Percentiles rank a stretch among this genome's conserved stretches.
These are phyloP conservation scores for crab-eating macaque (Macaca fascicularis) DNA, from an alignment of 2,113 vertebrate species.

Conservation along the genomic window T2T-MFA8v1.1 NC_088380.1:105828501-105829000, in stretches of 20 bases:
- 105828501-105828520: constrained; percentile 54
- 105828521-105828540: constrained; percentile 59
- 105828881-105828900: not conserved
- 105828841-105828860: not conserved
- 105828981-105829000: not conserved
- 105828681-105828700: not conserved
- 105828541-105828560: constrained; percentile 39
- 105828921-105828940: not conserved
- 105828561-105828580: constrained; percentile 40
- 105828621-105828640: not conserved
- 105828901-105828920: not conserved
- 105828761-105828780: not conserved
- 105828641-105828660: not conserved
- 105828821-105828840: not conserved
- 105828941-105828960: not conserved
- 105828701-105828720: not conserved
- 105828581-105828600: not conserved
- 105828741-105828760: not conserved
- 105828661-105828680: not conserved
- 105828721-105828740: not conserved
- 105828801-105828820: not conserved
- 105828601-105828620: constrained; percentile 21
- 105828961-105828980: not conserved
- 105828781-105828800: not conserved
- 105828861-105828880: not conserved